Evolutionary conservation across 2,113 vertebrate genomes (phyloP), one percentile per base, ranked within the genome.

Genomic region (Ia io): DNA sequence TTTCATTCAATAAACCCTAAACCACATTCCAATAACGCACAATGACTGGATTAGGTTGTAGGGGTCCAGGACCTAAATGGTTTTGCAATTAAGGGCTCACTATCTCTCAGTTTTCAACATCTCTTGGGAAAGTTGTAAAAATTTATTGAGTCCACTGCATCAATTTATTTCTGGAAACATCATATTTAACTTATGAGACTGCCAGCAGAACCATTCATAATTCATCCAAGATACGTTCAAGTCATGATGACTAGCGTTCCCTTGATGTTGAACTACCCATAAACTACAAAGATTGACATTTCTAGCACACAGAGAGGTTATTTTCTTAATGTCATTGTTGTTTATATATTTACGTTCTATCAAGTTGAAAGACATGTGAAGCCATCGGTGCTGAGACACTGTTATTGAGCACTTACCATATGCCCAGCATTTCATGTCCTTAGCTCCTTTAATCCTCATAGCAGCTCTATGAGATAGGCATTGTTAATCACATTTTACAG

Each of bases 251-350:
- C 51, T 70, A 18, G 18, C 56, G 16, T 35, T 86, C 32, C 71
- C 37, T 69, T 82, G 83, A 88, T 70, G 37, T 30, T 22, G 18
- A 91, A 44, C 35, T 71, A 47, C 71, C 88, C 88, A 16, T 82
- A 44, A 91, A 42, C 28, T 74, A n/a, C 28, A 71, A 88, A 91
- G 59, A 67, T 1, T 17, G 53, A 78, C 28, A 88, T 71, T 85
- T 96, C 16, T 20, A 40, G 49, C 40, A 56, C 61, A 20, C 59
- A 35, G 73, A 25, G 30, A 88, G 59, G 32, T 88, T 37, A 49
- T 91, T 95, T 95, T 90, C 69, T 53, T 73, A 40, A 40, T 82
- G 47, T 69, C 47, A 70, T 76, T 89, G 40, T 30, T 78, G 51
- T 82, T 84, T 23, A 63, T 16, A 56, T 84, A 70, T 56, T 80